Evolutionary conservation across 2,888 invertebrate species (phyloP), one percentile per base, ranked within the genome.

Genomic region (Gari tellinella): DNA sequence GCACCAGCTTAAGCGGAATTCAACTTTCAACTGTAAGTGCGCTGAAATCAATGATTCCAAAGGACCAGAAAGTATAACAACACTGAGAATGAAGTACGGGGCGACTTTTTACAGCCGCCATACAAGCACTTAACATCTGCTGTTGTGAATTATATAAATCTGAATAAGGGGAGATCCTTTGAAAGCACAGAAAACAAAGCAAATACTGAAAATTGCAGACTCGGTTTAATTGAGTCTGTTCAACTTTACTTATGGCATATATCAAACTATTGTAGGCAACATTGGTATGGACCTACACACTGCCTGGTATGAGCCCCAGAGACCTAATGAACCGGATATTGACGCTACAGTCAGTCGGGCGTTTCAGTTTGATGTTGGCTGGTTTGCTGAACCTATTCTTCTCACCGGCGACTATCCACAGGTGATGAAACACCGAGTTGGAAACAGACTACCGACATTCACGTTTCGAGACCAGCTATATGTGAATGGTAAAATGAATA

Each of bases 331-430:
- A 31, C 40, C 62, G 3, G 65, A 51, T 5, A 82, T 85, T 25
- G 31, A 70, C n/a, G 74, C 55, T 2, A 82, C 86, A 1, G 61
- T 82, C 3, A 75, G 80, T 10, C 57, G 80, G 26, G 74, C 69
- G 3, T 63, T 72, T 17, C 76, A 82, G 69, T 86, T 86, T 66
- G 62, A 74, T 5, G 52, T 87, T 7, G 90, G 89, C 12, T 87
- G 86, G 88, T 88, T 87, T 63, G 86, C 87, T 14, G 79, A 86
- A 37, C 88, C 90, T 5, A 81, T 90, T 14, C 60, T 67, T 14
- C 73, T 77, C 5, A 70, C 81, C 49, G 90, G 90, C 7, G 95
- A 95, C 91, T 95, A 87, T 41, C 84, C 86, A 0, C 45, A 63
- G 3, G 72, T 82, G 12, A 83, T 88, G 82, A 84, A 78, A 53